A percentile compares a stretch with the other conserved stretches of the same genome.
Evolutionary conservation across 1,140 invertebrate genomes (phyloP).

Genomic region (Drosophila ficusphila): DNA sequence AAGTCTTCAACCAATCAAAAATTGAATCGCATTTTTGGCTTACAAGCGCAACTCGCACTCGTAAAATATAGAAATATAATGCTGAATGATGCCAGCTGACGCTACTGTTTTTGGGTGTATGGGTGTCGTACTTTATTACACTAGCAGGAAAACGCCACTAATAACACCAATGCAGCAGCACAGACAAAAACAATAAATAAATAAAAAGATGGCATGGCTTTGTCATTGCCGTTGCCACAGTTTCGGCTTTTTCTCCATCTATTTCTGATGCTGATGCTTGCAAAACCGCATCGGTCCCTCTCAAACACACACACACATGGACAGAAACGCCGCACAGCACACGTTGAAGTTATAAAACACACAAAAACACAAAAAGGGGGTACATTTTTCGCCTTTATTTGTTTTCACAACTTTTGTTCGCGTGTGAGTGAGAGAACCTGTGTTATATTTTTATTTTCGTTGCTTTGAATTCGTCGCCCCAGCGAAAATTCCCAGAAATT

Average conservation of each 20-base stretch:
- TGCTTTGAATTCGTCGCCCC: constrained; percentile 56
- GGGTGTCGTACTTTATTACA: constrained; percentile 72
- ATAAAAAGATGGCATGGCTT: constrained; percentile 77
- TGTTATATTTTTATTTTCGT: constrained; percentile 58
- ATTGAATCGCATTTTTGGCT: constrained; percentile 42
- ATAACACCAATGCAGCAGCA: constrained; percentile 79
- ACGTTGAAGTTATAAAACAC: constrained; percentile 70
- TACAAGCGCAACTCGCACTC: constrained; percentile 15
- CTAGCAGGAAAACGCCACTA: constrained; percentile 54
- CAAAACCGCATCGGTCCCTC: constrained; percentile 63
- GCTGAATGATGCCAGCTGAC: constrained; percentile 75
- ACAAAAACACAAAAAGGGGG: constrained; percentile 34
- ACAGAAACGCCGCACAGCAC: constrained; percentile 19
- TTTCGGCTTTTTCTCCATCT: constrained; percentile 7
- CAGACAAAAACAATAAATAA: constrained; percentile 82
- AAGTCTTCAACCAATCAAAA: constrained; percentile 13
- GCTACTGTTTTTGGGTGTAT: constrained; percentile 45
- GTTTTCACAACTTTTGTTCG: constrained; percentile 65
- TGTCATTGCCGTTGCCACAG: constrained; percentile 63
- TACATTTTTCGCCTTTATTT: constrained; percentile 67
- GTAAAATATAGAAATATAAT: constrained; percentile 64
- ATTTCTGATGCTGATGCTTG: constrained; percentile 58
- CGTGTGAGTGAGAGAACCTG: constrained; percentile 18
- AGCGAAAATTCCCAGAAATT: constrained; percentile 73
- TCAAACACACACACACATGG: constrained; percentile 15